Evolutionary conservation across 2,888 invertebrate species (phyloP).

Genomic region (Tupiocoris notatus): DNA sequence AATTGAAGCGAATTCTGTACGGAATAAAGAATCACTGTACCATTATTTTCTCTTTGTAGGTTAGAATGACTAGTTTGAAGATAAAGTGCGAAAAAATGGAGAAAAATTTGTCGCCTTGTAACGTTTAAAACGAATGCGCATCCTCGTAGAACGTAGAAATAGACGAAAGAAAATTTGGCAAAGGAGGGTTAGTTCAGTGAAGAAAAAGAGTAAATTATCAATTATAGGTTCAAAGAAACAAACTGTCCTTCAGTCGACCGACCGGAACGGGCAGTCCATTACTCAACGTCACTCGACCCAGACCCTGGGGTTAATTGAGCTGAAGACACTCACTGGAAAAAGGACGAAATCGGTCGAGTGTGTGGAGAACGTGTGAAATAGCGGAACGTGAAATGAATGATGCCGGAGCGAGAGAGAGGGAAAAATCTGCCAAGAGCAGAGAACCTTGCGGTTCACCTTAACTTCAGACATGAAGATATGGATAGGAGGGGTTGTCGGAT

Average conservation of each 20-base stretch:
- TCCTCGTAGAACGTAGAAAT: too few species aligned
- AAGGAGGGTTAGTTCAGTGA: too few species aligned
- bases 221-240: background rate
- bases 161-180: too few species aligned
- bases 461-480: background rate
- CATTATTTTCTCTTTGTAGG: too few species aligned
- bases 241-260: background rate
- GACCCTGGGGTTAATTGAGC: conserved; percentile 23
- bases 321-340: conserved; percentile 28
- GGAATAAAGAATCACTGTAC: too few species aligned
- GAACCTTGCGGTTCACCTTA: conserved; percentile 35
- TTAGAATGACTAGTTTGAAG: too few species aligned
- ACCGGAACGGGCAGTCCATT: background rate
- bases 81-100: too few species aligned
- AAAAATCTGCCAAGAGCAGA: conserved; percentile 36
- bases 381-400: conserved; percentile 35
- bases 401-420: background rate
- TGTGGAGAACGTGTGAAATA: conserved; percentile 27
- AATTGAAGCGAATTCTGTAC: too few species aligned
- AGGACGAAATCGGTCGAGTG: conserved; percentile 5
- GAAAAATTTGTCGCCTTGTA: too few species aligned
- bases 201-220: background rate
- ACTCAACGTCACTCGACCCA: conserved; percentile 22
- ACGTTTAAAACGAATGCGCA: too few species aligned
- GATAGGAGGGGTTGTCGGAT: background rate